Conservation (phyloP, 2,888 invertebrate genomes). For the Plebejus argus region DNA sequence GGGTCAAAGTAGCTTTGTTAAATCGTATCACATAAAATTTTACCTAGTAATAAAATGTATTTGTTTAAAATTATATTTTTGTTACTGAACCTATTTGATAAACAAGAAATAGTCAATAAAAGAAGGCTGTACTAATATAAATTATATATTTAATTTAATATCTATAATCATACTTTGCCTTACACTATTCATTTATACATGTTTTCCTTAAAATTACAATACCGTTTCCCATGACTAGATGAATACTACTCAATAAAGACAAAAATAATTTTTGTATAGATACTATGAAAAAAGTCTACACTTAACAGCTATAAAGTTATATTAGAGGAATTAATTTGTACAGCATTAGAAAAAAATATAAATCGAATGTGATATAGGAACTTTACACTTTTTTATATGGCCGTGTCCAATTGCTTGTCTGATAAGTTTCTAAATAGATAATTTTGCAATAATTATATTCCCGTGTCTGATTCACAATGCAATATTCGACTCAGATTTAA, state of each 20-base stretch:
- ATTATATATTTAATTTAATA: conserved; percentile 38
- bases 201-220: conserved; percentile 48
- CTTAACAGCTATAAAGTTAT: conserved; percentile 19
- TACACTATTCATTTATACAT: conserved; percentile 38
- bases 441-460: background rate
- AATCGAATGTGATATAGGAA: conserved; percentile 55
- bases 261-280: conserved; percentile 24
- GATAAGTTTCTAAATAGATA: background rate
- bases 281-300: conserved; percentile 26
- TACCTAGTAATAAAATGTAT: background rate
- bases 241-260: conserved; percentile 35
- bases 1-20: background rate
- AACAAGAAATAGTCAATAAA: background rate
- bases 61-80: background rate
- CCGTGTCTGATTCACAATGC: too few relatives aligned
- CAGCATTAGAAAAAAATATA: conserved; percentile 32
- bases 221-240: conserved; percentile 63
- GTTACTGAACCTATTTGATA: background rate
- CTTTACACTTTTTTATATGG: conserved; percentile 54
- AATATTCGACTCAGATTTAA: background rate
- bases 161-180: conserved; percentile 35
- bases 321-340: conserved; percentile 23
- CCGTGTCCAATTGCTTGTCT: conserved; percentile 14
- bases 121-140: conserved; percentile 29
- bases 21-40: background rate